Conservation (phyloP, 1,140 invertebrate genomes). For the Drosophila paulistorum region DNA sequence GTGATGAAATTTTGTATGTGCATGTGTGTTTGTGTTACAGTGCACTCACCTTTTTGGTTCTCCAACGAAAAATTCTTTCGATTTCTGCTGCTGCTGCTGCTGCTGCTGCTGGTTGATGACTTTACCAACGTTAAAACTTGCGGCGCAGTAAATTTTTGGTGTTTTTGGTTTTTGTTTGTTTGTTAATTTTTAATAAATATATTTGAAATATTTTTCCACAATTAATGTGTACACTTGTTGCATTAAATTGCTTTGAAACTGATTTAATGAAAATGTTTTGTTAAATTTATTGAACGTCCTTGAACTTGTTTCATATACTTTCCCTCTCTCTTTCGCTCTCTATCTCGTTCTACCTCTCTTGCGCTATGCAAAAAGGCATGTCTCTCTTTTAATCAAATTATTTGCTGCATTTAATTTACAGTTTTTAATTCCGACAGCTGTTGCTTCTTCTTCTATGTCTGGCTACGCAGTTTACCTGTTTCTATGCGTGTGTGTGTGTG, state of each 20-base stretch:
- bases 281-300: conserved; percentile 12
- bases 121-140: conserved; percentile 67
- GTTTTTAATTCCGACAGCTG: conserved; percentile 34
- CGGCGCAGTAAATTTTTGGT: conserved; percentile 63
- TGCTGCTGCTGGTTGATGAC: conserved; percentile 35
- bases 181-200: conserved; percentile 27
- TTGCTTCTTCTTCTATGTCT: conserved; percentile 21
- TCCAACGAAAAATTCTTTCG: conserved; percentile 49
- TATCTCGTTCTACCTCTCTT: no score
- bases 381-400: conserved; percentile 13
- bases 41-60: conserved; percentile 73
- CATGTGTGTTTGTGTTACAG: conserved; percentile 40
- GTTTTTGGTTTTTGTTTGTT: conserved; percentile 21
- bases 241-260: conserved; percentile 20
- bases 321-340: conserved; percentile 20
- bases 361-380: neutral
- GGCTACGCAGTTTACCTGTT: conserved; percentile 29
- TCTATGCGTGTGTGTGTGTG: neutral
- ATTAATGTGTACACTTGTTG: conserved; percentile 39
- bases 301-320: conserved; percentile 9
- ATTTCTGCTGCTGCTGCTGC: conserved; percentile 23
- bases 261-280: neutral
- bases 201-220: conserved; percentile 15
- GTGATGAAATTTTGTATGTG: conserved; percentile 15
- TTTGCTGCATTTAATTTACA: conserved; percentile 30